Evolutionary conservation across 2,888 invertebrate genomes (phyloP).

Genomic region (Seira ritae): DNA sequence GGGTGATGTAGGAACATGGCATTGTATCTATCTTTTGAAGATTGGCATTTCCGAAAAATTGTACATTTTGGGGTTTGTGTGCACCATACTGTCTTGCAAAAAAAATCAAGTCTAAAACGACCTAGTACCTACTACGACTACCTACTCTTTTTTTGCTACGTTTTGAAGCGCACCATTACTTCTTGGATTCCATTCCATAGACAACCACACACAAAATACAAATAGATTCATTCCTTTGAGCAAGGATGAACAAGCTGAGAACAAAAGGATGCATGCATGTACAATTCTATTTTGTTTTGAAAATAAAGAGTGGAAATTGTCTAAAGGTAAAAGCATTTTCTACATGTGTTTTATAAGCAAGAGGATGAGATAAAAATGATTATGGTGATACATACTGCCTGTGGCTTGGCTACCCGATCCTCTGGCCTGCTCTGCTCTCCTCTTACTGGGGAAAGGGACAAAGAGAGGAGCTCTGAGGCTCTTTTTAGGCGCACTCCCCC

Average conservation of each 20-base stretch:
- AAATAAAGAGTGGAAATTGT: too few relatives aligned
- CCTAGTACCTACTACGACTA: background rate
- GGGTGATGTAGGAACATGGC: too few relatives aligned
- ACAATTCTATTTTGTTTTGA: too few relatives aligned
- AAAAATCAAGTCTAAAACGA: background rate
- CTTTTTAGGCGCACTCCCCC: background rate
- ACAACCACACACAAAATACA: background rate
- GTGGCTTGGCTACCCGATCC: conserved; percentile 17
- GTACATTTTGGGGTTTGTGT: background rate
- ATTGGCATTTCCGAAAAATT: background rate
- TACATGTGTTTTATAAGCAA: too few relatives aligned
- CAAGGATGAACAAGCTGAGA: too few relatives aligned
- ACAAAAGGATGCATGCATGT: too few relatives aligned
- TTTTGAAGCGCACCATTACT: background rate
- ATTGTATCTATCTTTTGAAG: background rate
- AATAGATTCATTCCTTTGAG: too few relatives aligned
- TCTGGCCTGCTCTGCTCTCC: background rate
- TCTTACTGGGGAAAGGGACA: background rate
- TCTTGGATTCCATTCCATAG: background rate
- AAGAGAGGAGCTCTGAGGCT: conserved; percentile 6
- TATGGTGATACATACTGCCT: conserved; percentile 22
- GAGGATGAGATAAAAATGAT: background rate
- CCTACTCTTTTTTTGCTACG: too few relatives aligned
- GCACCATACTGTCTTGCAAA: background rate
- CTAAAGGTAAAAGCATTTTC: too few relatives aligned